These are phyloP conservation scores for Limanda limanda DNA, from an alignment of 2,113 vertebrate species.

Conservation along the genomic window DNA sequence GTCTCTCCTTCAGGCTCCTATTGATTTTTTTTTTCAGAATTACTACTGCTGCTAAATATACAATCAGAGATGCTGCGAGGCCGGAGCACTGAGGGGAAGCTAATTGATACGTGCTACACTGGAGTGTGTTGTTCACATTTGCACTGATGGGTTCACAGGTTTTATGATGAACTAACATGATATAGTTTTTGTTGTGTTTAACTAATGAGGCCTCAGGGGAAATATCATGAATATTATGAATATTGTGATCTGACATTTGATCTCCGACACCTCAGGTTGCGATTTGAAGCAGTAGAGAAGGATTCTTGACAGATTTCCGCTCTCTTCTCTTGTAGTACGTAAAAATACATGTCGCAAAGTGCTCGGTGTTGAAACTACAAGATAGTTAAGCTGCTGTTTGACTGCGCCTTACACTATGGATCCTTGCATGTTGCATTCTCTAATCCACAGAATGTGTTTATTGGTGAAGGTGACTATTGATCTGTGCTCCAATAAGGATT, in stretches of 20 bases:
- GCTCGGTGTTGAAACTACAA: neutral
- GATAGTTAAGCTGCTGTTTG: neutral
- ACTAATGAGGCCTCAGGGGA: neutral
- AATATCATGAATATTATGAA: constrained; percentile 1
- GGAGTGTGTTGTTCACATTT: neutral
- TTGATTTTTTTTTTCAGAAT: constrained; percentile 66
- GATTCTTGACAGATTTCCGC: constrained; percentile 12
- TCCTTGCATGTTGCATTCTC: constrained; percentile 9
- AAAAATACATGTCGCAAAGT: neutral
- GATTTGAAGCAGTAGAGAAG: constrained; percentile 3
- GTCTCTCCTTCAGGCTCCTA: constrained; percentile 27
- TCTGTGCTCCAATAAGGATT: constrained; percentile 30
- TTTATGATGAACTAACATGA: constrained; percentile 15
- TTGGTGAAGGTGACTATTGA: constrained; percentile 56
- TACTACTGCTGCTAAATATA: constrained; percentile 62
- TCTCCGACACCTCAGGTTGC: constrained; percentile 4
- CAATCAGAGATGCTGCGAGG: constrained; percentile 44
- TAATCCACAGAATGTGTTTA: constrained; percentile 38
- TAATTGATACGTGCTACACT: constrained; percentile 37
- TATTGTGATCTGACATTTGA: constrained; percentile 24
- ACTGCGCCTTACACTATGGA: constrained; percentile 19
- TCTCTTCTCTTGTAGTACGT: neutral
- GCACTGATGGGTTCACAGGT: constrained; percentile 8
- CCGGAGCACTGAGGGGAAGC: constrained; percentile 18
- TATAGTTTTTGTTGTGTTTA: constrained; percentile 17